Base-by-base conservation (phyloP, 2,797 vertebrate genomes). In the Poeciliopsis turneri region DNA sequence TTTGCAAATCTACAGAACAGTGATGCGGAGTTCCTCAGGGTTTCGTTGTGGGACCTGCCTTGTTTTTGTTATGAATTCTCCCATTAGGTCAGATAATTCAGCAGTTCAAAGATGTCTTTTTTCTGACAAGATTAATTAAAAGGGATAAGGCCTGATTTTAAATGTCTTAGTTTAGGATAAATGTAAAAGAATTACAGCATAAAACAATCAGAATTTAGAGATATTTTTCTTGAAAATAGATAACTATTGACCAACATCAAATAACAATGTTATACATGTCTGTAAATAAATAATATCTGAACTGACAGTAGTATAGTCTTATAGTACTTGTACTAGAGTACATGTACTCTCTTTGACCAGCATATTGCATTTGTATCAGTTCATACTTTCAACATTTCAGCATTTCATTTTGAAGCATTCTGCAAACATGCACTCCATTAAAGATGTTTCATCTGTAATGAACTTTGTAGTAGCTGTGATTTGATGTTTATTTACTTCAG, bases 391-490 rank as follows among this genome's bases (percentile, higher is more conserved):
- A 64, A 41, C 36, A n/a, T 69, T 69, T 25, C 39, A 15, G 66
- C 39, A n/a, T 69, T 69, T 69, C 23, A 69, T 46, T 70, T 70
- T n/a, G 25, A 70, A 46, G 5, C 41, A 28, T 45, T 23, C 45
- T 70, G 41, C 13, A 70, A 70, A 46, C 11, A 70, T 45, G 6
- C 41, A 45, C 68, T n/a, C 41, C 68, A 45, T 51, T 51, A 51
- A 20, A 51, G 20, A 39, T 46, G 41, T 46, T 16, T 70, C 68
- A 70, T 70, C 25, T 28, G 41, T 45, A 43, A 70, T 13, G 70
- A 43, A 78, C 43, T 74, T 80, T 82, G 61, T 77, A 74, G 57
- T 16, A 66, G 75, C 64, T 80, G 20, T 12, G 20, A 70, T 74
- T 9, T 74, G 57, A 28, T 73, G 46, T n/a, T 70, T 70, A 70